Evolutionary conservation across 2,113 vertebrate species (phyloP).

Genomic region (Corythaeola cristata): DNA sequence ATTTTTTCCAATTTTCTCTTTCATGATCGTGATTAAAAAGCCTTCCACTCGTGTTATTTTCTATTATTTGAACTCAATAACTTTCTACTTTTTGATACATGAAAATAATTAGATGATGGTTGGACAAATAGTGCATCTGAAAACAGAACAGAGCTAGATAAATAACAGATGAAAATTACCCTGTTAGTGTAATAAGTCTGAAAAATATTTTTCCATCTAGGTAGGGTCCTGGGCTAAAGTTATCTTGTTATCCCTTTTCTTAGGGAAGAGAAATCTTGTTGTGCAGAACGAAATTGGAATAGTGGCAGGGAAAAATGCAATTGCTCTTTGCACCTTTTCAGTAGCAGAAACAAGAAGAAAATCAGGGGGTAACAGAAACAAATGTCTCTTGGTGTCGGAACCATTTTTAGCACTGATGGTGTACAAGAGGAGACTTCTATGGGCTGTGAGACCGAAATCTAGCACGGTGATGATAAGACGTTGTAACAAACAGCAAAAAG

Average conservation of each 20-base stretch:
- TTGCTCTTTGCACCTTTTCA: not conserved
- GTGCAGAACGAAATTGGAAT: not conserved
- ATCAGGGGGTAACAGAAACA: not conserved
- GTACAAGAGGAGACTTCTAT: not conserved
- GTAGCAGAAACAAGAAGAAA: not conserved
- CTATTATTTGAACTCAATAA: slow-evolving; percentile 20
- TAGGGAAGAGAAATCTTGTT: not conserved
- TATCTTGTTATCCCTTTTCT: not conserved
- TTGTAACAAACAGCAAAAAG: slow-evolving; percentile 26
- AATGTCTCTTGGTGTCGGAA: not conserved
- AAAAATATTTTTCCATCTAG: not conserved
- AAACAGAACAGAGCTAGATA: not conserved
- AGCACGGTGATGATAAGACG: not conserved
- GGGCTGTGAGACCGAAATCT: not conserved
- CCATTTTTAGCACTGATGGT: slow-evolving; percentile 3
- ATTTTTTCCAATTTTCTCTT: not conserved
- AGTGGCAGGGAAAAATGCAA: not conserved
- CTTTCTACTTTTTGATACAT: not conserved
- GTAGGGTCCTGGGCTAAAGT: not conserved
- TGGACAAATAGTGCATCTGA: slow-evolving; percentile 20
- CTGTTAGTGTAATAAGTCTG: not conserved
- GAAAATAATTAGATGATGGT: slow-evolving; percentile 38
- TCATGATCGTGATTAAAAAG: slow-evolving; percentile 17
- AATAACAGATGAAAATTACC: slow-evolving; percentile 9
- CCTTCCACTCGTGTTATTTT: not conserved